Evolutionary conservation across 2,113 vertebrate genomes (phyloP).

Genomic region (Columba livia): DNA sequence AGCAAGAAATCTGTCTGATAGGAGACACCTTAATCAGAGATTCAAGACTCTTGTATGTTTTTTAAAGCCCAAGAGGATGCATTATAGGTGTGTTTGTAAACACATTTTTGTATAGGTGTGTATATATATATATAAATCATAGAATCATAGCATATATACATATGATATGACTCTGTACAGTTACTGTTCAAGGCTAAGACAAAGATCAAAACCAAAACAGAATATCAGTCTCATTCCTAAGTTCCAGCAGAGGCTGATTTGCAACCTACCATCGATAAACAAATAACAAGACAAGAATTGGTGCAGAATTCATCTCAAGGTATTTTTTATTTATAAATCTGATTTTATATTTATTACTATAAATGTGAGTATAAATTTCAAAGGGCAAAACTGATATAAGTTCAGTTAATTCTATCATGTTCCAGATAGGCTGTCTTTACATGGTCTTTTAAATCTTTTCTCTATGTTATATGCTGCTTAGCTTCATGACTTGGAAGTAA

Average conservation of each 20-base stretch:
- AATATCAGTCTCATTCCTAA: not conserved
- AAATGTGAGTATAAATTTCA: not conserved
- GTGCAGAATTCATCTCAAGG: not conserved
- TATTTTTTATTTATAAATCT: slow-evolving; percentile 18
- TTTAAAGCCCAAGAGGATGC: not conserved
- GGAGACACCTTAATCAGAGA: not conserved
- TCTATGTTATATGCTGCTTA: not conserved
- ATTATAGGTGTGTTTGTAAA: too few relatives aligned
- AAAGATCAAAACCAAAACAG: not conserved
- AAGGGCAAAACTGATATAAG: not conserved
- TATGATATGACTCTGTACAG: not conserved
- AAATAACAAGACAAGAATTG: not conserved
- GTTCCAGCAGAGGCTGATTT: not conserved
- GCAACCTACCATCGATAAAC: not conserved
- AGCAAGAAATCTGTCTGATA: not conserved
- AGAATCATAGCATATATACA: too few relatives aligned
- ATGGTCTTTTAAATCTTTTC: not conserved
- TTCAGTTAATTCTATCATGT: not conserved
- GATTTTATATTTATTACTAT: slow-evolving; percentile 8
- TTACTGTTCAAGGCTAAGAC: not conserved
- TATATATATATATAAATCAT: not conserved
- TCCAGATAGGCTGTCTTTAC: not conserved
- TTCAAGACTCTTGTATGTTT: not conserved
- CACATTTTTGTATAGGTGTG: too few relatives aligned
- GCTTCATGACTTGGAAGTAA: not conserved